Evolutionary conservation across 2,888 invertebrate genomes (phyloP).

Genomic region (Ptilodon capucinus): DNA sequence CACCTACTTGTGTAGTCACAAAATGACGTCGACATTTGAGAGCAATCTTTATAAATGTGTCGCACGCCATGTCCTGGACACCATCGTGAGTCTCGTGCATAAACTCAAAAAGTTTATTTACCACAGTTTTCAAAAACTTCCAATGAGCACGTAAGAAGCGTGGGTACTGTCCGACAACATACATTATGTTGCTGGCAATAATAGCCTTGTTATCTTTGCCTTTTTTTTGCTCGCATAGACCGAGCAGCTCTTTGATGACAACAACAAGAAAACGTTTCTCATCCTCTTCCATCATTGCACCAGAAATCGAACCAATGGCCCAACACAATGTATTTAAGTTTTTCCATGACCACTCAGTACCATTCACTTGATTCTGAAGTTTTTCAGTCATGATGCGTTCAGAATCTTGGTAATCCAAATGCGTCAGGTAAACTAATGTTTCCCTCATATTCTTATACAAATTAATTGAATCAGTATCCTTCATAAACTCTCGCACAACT

Average conservation of each 20-base stretch:
- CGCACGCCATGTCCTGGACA: slow-evolving; percentile 99
- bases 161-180: slow-evolving; percentile 99
- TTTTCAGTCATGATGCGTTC: slow-evolving; percentile 99
- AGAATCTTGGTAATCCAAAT: slow-evolving; percentile 98
- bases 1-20: slow-evolving; percentile 97
- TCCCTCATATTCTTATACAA: slow-evolving; percentile 99
- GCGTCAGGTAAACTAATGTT: slow-evolving; percentile 98
- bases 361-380: slow-evolving; percentile 98
- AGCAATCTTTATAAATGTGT: slow-evolving; percentile 99
- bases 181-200: slow-evolving; percentile 99
- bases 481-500: slow-evolving; percentile 99
- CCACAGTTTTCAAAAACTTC: slow-evolving; percentile 99
- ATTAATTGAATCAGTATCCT: slow-evolving; percentile 99
- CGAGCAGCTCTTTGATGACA: slow-evolving; percentile 98
- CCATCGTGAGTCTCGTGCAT: slow-evolving; percentile 99
- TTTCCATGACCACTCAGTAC: slow-evolving; percentile 99
- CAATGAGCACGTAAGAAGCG: slow-evolving; percentile 99
- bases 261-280: slow-evolving; percentile 99
- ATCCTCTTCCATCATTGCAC: slow-evolving; percentile 99
- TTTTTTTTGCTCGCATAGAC: slow-evolving; percentile 98
- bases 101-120: slow-evolving; percentile 99
- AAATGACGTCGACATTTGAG: slow-evolving; percentile 99
- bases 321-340: slow-evolving; percentile 99
- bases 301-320: slow-evolving; percentile 99
- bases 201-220: slow-evolving; percentile 99